These are phyloP conservation scores for Perognathus longimembris DNA, from an alignment of 2,113 vertebrate genomes.

Conservation along the genomic window DNA sequence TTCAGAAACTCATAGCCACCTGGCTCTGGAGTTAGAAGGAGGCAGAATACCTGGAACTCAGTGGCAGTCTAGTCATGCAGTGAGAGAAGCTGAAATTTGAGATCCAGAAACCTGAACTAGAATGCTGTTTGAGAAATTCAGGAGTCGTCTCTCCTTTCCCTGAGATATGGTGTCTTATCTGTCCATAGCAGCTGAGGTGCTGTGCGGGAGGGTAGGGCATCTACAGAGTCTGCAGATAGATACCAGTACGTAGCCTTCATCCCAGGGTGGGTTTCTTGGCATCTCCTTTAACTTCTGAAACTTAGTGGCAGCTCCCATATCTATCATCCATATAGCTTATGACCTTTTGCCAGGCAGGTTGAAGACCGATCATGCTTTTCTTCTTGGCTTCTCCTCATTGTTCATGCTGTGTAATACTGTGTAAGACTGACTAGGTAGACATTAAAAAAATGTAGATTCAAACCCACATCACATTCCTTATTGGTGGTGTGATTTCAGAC, in stretches of 20 bases:
- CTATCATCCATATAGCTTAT: rapidly evolving
- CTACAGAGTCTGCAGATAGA: too few relatives aligned
- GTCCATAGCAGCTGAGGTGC: rapidly evolving
- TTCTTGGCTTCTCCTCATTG: neutral
- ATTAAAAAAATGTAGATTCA: neutral
- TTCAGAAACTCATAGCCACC: neutral
- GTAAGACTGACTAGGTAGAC: neutral
- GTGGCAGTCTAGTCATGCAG: neutral
- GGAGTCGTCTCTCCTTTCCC: neutral
- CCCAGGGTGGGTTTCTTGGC: neutral
- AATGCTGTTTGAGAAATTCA: neutral
- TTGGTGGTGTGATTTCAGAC: neutral
- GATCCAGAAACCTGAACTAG: neutral
- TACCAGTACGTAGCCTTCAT: neutral
- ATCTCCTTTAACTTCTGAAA: neutral
- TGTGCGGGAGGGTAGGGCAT: too few relatives aligned
- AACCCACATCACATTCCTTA: neutral
- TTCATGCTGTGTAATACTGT: too few relatives aligned
- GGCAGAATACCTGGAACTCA: neutral
- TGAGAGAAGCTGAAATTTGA: neutral
- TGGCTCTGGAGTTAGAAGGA: neutral
- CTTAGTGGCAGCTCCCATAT: rapidly evolving
- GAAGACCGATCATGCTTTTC: too few relatives aligned
- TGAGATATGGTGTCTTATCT: rapidly evolving
- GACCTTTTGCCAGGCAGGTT: neutral